Conservation (phyloP, 2,888 invertebrate genomes). For the Xestia ashworthii region DNA sequence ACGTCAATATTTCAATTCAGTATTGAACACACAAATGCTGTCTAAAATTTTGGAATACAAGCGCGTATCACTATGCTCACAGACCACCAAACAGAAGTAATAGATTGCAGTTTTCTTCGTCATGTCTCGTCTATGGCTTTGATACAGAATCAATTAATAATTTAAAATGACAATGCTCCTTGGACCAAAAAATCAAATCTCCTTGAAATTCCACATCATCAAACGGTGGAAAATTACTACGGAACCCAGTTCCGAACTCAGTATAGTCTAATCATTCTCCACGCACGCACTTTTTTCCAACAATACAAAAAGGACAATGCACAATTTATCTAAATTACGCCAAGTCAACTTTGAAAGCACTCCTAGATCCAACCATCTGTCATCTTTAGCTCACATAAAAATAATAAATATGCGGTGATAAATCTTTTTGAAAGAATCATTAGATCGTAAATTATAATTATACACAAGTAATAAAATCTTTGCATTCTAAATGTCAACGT, state of each 20-base stretch:
- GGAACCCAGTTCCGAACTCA: slow-evolving; percentile 34
- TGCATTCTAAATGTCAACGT: slow-evolving; percentile 60
- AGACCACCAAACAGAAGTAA: neutral
- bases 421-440: slow-evolving; percentile 64
- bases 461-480: slow-evolving; percentile 59
- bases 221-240: neutral
- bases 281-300: slow-evolving; percentile 9
- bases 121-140: neutral
- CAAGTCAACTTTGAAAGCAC: slow-evolving; percentile 47
- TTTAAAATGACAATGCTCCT: neutral
- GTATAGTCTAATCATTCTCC: neutral
- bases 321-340: slow-evolving; percentile 60
- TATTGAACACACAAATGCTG: neutral
- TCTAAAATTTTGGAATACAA: neutral
- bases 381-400: slow-evolving; percentile 55
- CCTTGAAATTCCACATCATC: neutral
- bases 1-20: neutral
- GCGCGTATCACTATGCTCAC: neutral
- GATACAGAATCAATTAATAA: neutral
- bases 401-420: slow-evolving; percentile 58
- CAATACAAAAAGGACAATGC: slow-evolving; percentile 51
- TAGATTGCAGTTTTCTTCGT: neutral
- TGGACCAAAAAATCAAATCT: neutral
- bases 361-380: slow-evolving; percentile 49
- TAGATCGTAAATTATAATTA: slow-evolving; percentile 65